Base-by-base conservation (phyloP, 1,140 invertebrate species). In the Drosophila willistoni region DNA sequence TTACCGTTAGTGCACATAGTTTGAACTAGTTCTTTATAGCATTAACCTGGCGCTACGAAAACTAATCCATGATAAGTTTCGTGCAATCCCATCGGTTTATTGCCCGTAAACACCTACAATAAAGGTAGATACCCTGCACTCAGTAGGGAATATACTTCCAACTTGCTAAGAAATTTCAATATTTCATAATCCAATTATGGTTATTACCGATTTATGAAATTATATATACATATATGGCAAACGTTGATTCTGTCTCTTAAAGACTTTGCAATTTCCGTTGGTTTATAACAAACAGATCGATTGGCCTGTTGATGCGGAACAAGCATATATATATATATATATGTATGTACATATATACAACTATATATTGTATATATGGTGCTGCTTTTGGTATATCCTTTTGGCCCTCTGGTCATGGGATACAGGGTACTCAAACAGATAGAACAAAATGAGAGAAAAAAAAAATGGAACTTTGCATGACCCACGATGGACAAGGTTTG, bases 401-500 rank as follows among this genome's bases (percentile, higher is more conserved):
- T 51, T 22, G 17, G 17, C 1, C 44, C 44, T 51, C 2, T 51
- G 44, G 44, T 2, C 9, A 22, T 2, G 19, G 19, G 44, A 9
- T 51, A 51, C 10, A 51, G 44, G 44, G 44, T 51, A 51, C 19
- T 12, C 44, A 51, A 51, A 51, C 17, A 51, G 44, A 22, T 4
- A 51, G 17, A 57, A 57, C 13, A 57, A 29, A 29, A 29, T 29
- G 5, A 6, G 1, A 6, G n/a, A n/a, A n/a, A 7, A 56, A 9
- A 29, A 57, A 34, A 14, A 13, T 36, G 6, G 56, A 59, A 17
- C 33, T 59, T 59, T 36, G 29, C 56, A 59, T 59, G 56, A 59
- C 56, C 56, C 14, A 59, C 56, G 56, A 14, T 71, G 65, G 68
- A 33, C 39, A 19, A 51, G 56, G 66, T 71, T 71, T 71, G 42